Conservation (phyloP, 2,888 invertebrate species). For the Ametastegia equiseti region DNA sequence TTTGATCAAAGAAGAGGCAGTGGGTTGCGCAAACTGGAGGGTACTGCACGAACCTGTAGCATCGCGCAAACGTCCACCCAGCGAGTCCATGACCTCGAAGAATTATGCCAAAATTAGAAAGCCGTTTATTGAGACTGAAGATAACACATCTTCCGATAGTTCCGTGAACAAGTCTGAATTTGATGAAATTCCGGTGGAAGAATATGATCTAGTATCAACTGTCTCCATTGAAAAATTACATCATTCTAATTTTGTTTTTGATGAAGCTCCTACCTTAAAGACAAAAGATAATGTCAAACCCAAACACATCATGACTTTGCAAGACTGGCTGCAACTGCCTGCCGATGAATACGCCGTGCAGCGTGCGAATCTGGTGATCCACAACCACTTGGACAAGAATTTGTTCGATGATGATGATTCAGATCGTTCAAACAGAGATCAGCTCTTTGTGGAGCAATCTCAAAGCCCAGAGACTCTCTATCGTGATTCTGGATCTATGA, state of each 20-base stretch:
- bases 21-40: neutral
- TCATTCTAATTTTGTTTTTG: neutral
- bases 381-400: neutral
- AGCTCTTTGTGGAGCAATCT: neutral
- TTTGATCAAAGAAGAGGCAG: neutral
- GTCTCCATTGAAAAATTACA: neutral
- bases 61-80: neutral
- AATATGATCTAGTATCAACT: neutral
- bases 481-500: neutral
- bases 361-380: neutral
- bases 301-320: neutral
- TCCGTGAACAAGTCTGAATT: neutral
- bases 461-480: neutral
- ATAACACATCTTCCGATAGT: neutral
- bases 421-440: neutral
- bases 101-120: neutral
- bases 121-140: neutral
- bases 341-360: neutral
- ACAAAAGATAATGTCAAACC: neutral
- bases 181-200: neutral
- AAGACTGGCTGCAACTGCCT: constrained; percentile 11
- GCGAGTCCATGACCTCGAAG: neutral
- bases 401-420: neutral
- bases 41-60: neutral
- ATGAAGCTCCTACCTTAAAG: neutral